Percentiles rank a stretch among this genome's conserved stretches.
phyloP scores from a whole-genome alignment of 2,113 vertebrate species.

The Atrichornis clamosus region DNA sequence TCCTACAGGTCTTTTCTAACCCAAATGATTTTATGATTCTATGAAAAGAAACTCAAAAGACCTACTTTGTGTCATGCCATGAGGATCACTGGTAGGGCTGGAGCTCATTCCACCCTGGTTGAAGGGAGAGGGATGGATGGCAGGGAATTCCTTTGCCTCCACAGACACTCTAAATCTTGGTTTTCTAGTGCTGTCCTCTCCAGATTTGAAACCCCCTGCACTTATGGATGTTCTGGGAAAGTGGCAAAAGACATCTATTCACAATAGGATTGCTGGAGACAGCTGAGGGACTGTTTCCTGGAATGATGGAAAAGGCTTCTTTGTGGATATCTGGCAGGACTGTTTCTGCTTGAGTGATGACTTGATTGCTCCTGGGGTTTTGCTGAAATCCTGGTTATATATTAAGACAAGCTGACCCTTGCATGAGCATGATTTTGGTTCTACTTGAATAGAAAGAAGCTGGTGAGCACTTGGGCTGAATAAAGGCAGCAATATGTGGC shows the following conservation, averaged over 20 bases:
- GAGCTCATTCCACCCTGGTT: not conserved
- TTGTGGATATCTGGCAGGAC: slow-evolving; percentile 25
- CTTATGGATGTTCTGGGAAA: slow-evolving; percentile 40
- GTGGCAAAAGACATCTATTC: slow-evolving; percentile 54
- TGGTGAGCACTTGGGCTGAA: not conserved
- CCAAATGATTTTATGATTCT: not conserved
- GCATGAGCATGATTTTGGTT: not conserved
- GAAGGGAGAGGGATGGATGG: not conserved
- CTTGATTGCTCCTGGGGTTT: slow-evolving; percentile 25
- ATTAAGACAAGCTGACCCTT: slow-evolving; percentile 16
- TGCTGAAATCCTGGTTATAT: slow-evolving; percentile 30
- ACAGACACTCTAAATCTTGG: not conserved
- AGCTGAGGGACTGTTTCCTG: slow-evolving; percentile 39
- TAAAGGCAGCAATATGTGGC: not conserved
- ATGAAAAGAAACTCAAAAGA: not conserved
- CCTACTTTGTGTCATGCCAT: not conserved
- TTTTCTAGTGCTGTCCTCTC: not conserved
- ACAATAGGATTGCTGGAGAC: slow-evolving; percentile 56
- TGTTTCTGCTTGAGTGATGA: slow-evolving; percentile 22
- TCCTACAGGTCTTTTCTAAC: not conserved
- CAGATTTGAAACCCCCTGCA: not conserved
- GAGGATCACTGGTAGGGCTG: not conserved
- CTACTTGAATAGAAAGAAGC: not conserved
- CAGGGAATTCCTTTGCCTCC: not conserved
- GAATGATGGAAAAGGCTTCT: slow-evolving; percentile 29